Conservation (phyloP, 2,797 vertebrate species). For the Pagetopsis macropterus region DNA sequence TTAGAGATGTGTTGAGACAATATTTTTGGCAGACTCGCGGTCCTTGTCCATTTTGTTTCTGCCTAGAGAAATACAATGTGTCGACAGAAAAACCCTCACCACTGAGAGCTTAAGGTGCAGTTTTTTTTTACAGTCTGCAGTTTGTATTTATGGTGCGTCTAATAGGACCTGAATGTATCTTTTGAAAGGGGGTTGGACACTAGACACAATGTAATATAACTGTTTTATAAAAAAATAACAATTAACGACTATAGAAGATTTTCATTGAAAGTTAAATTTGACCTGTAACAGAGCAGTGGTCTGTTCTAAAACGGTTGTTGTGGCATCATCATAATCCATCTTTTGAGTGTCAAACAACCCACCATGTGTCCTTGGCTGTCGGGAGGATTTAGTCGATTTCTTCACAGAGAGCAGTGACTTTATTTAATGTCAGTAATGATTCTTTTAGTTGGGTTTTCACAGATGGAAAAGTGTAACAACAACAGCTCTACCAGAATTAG, state of each 20-base stretch:
- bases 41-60: constrained; percentile 12
- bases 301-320: neutral
- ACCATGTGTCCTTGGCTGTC: neutral
- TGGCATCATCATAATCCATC: neutral
- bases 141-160: constrained; percentile 22
- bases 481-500: neutral
- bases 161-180: neutral
- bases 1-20: neutral
- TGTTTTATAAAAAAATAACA: neutral
- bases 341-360: neutral
- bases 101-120: neutral
- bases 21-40: neutral
- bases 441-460: neutral
- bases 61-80: neutral
- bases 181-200: neutral
- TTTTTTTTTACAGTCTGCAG: constrained; percentile 4
- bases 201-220: neutral
- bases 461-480: neutral
- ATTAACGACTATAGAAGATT: neutral
- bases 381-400: neutral
- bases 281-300: no score
- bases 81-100: neutral
- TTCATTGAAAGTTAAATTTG: neutral
- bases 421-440: neutral
- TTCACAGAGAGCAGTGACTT: neutral